These are phyloP conservation scores for Bombyx mandarina DNA, from an alignment of 1,140 invertebrate genomes.

Conservation along the genomic window DNA sequence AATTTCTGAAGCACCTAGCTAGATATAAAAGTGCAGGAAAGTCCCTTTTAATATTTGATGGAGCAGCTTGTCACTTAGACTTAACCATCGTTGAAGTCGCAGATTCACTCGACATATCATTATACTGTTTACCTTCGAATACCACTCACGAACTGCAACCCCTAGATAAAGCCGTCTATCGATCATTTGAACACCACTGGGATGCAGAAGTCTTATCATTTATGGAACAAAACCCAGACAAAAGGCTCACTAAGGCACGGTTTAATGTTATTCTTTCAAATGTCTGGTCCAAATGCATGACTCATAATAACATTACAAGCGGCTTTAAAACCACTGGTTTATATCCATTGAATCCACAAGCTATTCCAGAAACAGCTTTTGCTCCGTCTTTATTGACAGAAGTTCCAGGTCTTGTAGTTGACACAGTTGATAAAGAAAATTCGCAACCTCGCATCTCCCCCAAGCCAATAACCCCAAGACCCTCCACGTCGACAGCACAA, in stretches of 20 bases:
- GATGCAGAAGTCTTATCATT: constrained; percentile 20
- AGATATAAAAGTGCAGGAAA: constrained; percentile 14
- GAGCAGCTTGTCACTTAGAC: constrained; percentile 37
- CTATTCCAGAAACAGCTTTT: constrained; percentile 28
- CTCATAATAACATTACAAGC: constrained; percentile 21
- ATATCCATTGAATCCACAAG: constrained; percentile 22
- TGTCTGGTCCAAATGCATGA: constrained; percentile 33
- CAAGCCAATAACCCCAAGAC: constrained; percentile 13
- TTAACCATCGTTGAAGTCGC: constrained; percentile 28
- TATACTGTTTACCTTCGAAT: constrained; percentile 37
- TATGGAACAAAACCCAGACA: constrained; percentile 17
- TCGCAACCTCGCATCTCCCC: constrained; percentile 7
- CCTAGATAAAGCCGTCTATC: constrained; percentile 34
- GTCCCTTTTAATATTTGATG: constrained; percentile 39
- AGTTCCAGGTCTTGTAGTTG: constrained; percentile 10
- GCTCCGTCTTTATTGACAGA: constrained; percentile 23
- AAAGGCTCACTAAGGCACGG: constrained; percentile 29
- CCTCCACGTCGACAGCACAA: constrained; percentile 14
- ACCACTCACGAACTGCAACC: constrained; percentile 53
- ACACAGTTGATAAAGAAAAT: constrained; percentile 23
- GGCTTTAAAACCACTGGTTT: constrained; percentile 26
- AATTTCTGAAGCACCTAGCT: constrained; percentile 24
- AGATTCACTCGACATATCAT: constrained; percentile 17
- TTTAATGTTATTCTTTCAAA: constrained; percentile 36
- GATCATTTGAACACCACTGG: constrained; percentile 36